Evolutionary conservation across 1,140 invertebrate genomes (phyloP).

Genomic region (Homarus americanus): DNA sequence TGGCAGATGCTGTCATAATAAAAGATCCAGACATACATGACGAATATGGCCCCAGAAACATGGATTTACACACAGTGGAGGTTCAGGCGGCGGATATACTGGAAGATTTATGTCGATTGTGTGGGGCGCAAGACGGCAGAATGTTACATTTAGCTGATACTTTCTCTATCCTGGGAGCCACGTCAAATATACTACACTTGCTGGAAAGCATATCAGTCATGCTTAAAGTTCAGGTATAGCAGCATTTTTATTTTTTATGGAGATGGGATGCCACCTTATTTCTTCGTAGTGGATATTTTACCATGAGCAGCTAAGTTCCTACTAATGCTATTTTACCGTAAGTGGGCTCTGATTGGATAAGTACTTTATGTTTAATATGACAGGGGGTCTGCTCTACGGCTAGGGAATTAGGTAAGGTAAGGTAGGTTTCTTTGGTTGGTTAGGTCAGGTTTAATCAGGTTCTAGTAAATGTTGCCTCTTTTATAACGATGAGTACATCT

Average conservation of each 20-base stretch:
- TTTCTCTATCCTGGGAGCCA: constrained; percentile 23
- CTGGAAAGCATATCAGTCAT: constrained; percentile 41
- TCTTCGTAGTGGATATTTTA: too few relatives aligned
- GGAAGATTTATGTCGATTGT: constrained; percentile 34
- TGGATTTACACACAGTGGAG: not conserved
- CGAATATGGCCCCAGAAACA: not conserved
- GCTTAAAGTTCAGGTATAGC: constrained; percentile 53
- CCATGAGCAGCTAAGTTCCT: too few relatives aligned
- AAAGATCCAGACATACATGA: not conserved
- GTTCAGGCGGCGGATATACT: not conserved
- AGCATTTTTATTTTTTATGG: not conserved
- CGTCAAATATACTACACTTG: constrained; percentile 40
- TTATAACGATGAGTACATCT: too few relatives aligned
- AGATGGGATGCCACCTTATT: too few relatives aligned
- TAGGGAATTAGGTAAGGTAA: too few relatives aligned
- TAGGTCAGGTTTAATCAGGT: too few relatives aligned
- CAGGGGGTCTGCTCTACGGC: too few relatives aligned
- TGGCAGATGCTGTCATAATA: not conserved
- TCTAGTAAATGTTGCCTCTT: too few relatives aligned
- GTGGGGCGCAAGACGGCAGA: constrained; percentile 37
- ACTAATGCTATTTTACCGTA: too few relatives aligned
- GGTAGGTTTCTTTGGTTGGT: too few relatives aligned
- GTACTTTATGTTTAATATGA: too few relatives aligned
- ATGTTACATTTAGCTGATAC: constrained; percentile 40
- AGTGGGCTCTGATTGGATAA: too few relatives aligned